phyloP scores from a whole-genome alignment of 35 echinoderm and acorn worm species.

The Heliocidaris erythrogramma region DNA sequence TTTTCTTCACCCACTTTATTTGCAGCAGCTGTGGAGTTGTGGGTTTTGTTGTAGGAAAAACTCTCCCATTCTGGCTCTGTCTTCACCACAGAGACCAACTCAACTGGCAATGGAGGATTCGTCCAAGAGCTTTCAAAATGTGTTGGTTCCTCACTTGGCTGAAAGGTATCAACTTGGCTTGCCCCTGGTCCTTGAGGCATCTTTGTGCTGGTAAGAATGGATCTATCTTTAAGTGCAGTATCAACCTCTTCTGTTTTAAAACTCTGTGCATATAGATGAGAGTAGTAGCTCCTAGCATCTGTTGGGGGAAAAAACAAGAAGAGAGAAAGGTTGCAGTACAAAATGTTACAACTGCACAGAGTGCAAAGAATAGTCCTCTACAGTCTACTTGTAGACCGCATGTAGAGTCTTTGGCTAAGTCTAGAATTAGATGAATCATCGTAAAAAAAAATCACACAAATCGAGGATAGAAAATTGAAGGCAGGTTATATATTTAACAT shows the following conservation, averaged over 20 bases:
- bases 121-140: neutral
- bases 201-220: neutral
- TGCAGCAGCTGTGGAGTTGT: neutral
- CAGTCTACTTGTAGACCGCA: too few relatives aligned
- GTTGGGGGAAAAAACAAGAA: neutral
- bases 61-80: neutral
- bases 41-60: neutral
- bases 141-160: neutral
- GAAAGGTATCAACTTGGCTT: neutral
- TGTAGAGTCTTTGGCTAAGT: too few relatives aligned
- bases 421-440: too few relatives aligned
- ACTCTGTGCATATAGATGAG: slow-evolving; percentile 30
- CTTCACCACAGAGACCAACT: neutral
- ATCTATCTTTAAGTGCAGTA: neutral
- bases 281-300: slow-evolving; percentile 46
- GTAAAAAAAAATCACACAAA: too few relatives aligned
- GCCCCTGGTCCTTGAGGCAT: neutral
- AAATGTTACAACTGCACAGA: too few relatives aligned
- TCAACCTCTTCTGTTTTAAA: slow-evolving; percentile 44
- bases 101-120: neutral
- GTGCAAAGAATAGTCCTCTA: too few relatives aligned
- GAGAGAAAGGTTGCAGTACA: too few relatives aligned
- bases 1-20: neutral
- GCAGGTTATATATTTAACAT: too few relatives aligned
- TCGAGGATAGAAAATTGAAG: too few relatives aligned